A percentile compares a stretch with the other conserved stretches of the same genome.
Evolutionary conservation across 2,888 invertebrate species (phyloP).

Genomic region (Ethmia dodecea): DNA sequence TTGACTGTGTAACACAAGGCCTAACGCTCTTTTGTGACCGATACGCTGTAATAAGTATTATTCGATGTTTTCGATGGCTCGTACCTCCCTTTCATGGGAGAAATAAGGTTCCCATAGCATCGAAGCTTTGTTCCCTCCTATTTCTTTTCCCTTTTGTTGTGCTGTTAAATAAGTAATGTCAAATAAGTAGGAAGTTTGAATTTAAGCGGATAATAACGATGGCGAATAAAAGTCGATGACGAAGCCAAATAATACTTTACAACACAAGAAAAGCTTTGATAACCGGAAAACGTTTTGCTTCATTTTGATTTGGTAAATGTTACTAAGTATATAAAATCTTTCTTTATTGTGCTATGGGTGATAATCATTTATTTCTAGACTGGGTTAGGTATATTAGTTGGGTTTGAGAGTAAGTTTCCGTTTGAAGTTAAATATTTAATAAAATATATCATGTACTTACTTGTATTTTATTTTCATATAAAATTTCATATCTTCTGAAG

Average conservation of each 20-base stretch:
- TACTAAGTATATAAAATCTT: no score
- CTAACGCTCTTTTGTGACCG: constrained; percentile 34
- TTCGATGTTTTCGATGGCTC: constrained; percentile 47
- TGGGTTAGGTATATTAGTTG: no score
- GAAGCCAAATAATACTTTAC: constrained; percentile 17
- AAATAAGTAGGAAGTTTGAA: constrained; percentile 14
- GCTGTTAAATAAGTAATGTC: constrained; percentile 37
- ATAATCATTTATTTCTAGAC: no score
- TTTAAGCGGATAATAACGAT: constrained; percentile 25
- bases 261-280: constrained; percentile 11
- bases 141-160: constrained; percentile 39
- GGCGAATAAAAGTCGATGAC: constrained; percentile 30
- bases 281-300: no score
- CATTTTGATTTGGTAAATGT: no score
- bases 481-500: no score
- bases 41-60: constrained; percentile 49
- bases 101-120: constrained; percentile 45
- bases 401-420: no score
- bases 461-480: no score
- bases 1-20: constrained; percentile 31
- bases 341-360: no score
- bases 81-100: constrained; percentile 34
- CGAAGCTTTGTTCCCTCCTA: constrained; percentile 32
- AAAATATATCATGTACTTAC: no score
- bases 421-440: no score